Conservation (phyloP, 2,113 vertebrate genomes). For the Bos indicus region DNA sequence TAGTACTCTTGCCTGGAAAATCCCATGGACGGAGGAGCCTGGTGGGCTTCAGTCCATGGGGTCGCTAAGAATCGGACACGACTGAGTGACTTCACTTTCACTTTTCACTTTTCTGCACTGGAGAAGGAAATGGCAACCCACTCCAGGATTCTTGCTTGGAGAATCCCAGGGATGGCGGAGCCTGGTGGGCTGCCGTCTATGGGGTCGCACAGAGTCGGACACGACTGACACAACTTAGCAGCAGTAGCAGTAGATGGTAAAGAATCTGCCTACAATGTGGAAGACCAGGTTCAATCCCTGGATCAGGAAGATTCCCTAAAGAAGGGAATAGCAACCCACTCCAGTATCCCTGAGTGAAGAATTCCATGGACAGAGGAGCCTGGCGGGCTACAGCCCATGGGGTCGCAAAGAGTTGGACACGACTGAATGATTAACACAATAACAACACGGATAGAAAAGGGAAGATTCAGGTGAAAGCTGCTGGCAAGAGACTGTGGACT, state of each 20-base stretch:
- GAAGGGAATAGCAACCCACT: neutral
- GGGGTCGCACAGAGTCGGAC: too few relatives aligned
- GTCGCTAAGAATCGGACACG: fast-evolving
- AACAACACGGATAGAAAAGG: neutral
- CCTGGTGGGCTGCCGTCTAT: too few relatives aligned
- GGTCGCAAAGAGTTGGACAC: fast-evolving
- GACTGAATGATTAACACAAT: neutral
- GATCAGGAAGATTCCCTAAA: neutral
- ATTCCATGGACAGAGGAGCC: neutral
- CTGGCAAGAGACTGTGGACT: neutral
- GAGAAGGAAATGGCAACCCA: too few relatives aligned
- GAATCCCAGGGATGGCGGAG: too few relatives aligned
- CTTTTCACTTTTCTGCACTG: too few relatives aligned
- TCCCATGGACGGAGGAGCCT: neutral
- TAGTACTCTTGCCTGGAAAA: neutral
- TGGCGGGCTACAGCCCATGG: fast-evolving
- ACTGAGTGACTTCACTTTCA: too few relatives aligned
- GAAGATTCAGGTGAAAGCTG: neutral
- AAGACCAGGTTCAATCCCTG: neutral
- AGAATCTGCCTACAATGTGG: neutral
- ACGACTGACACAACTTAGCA: fast-evolving
- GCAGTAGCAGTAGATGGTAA: neutral
- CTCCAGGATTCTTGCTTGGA: too few relatives aligned
- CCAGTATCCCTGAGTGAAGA: neutral
- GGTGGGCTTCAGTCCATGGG: neutral